Conservation (phyloP, 1,140 invertebrate genomes). For the Drosophila subobscura region DNA sequence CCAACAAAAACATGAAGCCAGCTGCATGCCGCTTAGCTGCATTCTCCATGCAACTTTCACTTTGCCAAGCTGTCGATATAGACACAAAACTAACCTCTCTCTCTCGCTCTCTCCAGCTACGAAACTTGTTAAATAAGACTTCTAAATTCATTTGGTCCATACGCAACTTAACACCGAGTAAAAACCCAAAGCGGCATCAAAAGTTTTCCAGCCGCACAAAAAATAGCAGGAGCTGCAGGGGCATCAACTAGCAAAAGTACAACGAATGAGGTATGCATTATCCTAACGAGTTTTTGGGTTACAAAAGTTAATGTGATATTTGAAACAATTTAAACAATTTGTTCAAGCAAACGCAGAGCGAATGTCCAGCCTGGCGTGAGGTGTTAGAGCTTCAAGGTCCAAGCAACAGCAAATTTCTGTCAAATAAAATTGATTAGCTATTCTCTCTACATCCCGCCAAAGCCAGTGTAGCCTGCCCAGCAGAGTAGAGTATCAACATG, state of each 20-base stretch:
- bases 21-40: constrained; percentile 13
- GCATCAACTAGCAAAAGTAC: neutral
- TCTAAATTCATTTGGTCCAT: constrained; percentile 76
- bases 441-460: neutral
- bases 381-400: too few species aligned
- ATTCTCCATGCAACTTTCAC: constrained; percentile 46
- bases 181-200: constrained; percentile 57
- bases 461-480: too few species aligned
- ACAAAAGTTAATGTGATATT: too few species aligned
- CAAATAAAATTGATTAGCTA: too few species aligned
- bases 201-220: constrained; percentile 32
- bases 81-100: constrained; percentile 21
- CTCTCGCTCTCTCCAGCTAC: constrained; percentile 12
- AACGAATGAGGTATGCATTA: too few species aligned
- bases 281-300: too few species aligned
- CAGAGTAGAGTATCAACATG: constrained; percentile 14
- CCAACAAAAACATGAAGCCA: constrained; percentile 31
- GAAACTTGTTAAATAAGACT: constrained; percentile 81
- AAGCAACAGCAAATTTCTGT: too few species aligned
- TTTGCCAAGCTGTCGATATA: constrained; percentile 65
- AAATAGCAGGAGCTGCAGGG: constrained; percentile 7
- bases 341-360: too few species aligned
- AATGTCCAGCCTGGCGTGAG: too few species aligned
- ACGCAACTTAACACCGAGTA: constrained; percentile 73
- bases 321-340: too few species aligned